phyloP scores from a whole-genome alignment of 2,888 invertebrate genomes.

The Argyresthia albistria region DNA sequence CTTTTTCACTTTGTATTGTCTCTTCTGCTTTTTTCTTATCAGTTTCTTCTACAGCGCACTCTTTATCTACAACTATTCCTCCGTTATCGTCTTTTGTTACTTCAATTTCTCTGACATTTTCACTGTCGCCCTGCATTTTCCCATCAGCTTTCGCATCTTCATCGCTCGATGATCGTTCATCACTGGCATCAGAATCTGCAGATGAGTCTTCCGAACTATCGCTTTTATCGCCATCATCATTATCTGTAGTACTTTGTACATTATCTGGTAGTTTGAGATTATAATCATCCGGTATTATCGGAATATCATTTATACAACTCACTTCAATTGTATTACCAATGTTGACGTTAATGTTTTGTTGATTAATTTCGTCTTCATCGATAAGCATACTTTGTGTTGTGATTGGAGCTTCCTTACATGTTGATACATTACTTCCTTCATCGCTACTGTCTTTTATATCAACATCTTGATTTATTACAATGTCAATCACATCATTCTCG shows the following conservation, averaged over 20 bases:
- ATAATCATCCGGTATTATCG: not conserved
- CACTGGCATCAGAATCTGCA: not conserved
- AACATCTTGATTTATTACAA: not conserved
- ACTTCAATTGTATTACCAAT: not conserved
- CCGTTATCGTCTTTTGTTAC: not conserved
- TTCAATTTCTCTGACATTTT: not conserved
- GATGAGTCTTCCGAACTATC: not conserved
- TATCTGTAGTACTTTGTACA: no score
- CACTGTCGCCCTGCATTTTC: not conserved
- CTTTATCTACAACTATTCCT: not conserved
- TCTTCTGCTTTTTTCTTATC: conserved; percentile 5
- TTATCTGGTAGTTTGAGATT: not conserved
- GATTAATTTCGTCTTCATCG: no score
- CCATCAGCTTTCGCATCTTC: not conserved
- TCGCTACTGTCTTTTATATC: not conserved
- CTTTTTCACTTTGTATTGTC: not conserved
- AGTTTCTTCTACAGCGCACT: not conserved
- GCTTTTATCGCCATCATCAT: no score
- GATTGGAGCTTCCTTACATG: no score
- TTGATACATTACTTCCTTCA: no score
- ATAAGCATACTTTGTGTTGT: no score
- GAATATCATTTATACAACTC: conserved; percentile 1
- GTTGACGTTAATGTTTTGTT: not conserved
- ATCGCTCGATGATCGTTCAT: not conserved
- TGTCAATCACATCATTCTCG: not conserved